Evolutionary conservation across 2,888 invertebrate species (phyloP), one percentile per base, ranked within the genome.

Genomic region (Sthenelais limicola): DNA sequence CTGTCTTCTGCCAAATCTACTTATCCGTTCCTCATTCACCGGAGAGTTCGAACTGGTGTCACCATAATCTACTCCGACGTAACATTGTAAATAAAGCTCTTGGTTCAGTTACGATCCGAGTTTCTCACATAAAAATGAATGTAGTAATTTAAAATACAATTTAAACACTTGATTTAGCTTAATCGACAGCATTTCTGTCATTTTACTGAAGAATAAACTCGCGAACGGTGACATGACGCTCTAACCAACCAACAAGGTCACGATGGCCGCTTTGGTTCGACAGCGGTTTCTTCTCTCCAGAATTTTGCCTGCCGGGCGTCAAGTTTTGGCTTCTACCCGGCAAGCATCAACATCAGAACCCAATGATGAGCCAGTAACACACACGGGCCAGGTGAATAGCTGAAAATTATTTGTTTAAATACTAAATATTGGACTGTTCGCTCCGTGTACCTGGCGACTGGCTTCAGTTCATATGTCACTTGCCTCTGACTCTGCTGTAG

Each of bases 351-450:
- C 68, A 24, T 49, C 28, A 18, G 33, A 68, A 21, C 7, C 35
- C 18, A 51, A 70, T 21, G 38, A 38, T 3, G 70, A 70, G 21
- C 35, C 26, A 38, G 28, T 70, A 7, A 70, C 70, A 24, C 70
- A 70, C 33, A 70, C 70, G 26, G 70, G 70, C 35, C 70, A 70
- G 52, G 70, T 70, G 33, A 33, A 52, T 68, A n/a, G 7, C 7
- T 51, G 18, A 9, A 5, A 38, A 28, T 18, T 15, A 30, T 28
- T 54, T 54, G 30, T 15, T 7, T 54, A 30, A 54, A n/a, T n/a
- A n/a, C n/a, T n/a, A n/a, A 51, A n/a, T n/a, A 51, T 24, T 21
- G n/a, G 24, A 7, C 5, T 51, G 51, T 51, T 15, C 43, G 43
- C 12, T 43, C 15, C 43, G 15, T 43, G 43, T 15, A 12, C 15